Conservation (phyloP, 2,113 vertebrate species). For the Cranoglanis bouderius region DNA sequence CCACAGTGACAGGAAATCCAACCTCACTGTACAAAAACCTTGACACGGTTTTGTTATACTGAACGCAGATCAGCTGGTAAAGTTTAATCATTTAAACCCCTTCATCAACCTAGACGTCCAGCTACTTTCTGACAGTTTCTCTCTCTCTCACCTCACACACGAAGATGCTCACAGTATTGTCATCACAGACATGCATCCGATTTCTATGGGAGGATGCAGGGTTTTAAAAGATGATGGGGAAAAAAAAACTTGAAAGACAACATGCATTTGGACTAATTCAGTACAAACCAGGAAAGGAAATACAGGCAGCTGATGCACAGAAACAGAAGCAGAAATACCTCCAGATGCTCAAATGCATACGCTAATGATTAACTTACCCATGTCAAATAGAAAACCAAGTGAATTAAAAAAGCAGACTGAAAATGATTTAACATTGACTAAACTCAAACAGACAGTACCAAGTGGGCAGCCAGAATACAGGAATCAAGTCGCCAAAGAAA, state of each 20-base stretch:
- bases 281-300: slow-evolving; percentile 42
- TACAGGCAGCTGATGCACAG: slow-evolving; percentile 33
- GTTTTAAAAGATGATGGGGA: too few relatives aligned
- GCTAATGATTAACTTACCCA: slow-evolving; percentile 21
- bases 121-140: too few relatives aligned
- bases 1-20: too few relatives aligned
- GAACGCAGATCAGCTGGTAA: neutral
- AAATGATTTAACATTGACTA: slow-evolving; percentile 25
- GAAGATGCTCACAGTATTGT: too few relatives aligned
- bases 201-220: too few relatives aligned
- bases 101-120: too few relatives aligned
- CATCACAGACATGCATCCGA: too few relatives aligned
- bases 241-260: too few relatives aligned
- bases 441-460: slow-evolving; percentile 10
- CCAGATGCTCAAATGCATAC: slow-evolving; percentile 40
- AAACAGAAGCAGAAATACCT: too few relatives aligned
- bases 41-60: neutral
- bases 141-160: too few relatives aligned
- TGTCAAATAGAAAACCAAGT: slow-evolving; percentile 1
- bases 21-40: too few relatives aligned
- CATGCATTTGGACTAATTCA: too few relatives aligned
- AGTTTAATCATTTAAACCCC: neutral
- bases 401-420: neutral
- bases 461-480: neutral
- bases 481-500: slow-evolving; percentile 17